Evolutionary conservation across 2,888 invertebrate species (phyloP).

Genomic region (Drosophila lutescens): DNA sequence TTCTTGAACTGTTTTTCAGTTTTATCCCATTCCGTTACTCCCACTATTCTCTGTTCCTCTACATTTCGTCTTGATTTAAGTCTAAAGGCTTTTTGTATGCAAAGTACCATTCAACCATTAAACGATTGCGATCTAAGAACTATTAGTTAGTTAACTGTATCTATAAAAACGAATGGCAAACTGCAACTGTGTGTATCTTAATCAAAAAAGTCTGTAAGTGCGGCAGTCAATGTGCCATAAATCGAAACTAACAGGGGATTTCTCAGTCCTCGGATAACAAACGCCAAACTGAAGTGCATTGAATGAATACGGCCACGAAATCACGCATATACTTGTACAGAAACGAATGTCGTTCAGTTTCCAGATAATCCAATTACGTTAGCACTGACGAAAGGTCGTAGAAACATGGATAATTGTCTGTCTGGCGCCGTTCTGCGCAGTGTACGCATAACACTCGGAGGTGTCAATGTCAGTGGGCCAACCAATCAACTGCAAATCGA

Average conservation of each 20-base stretch:
- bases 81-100: conserved; percentile 81
- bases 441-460: conserved; percentile 61
- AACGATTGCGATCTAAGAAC: conserved; percentile 55
- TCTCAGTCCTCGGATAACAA: conserved; percentile 27
- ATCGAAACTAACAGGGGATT: conserved; percentile 32
- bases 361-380: conserved; percentile 68
- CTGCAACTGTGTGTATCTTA: conserved; percentile 81
- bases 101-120: conserved; percentile 71
- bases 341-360: conserved; percentile 40
- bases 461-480: conserved; percentile 64
- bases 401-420: conserved; percentile 42
- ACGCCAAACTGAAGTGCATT: conserved; percentile 58
- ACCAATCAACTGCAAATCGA: conserved; percentile 37
- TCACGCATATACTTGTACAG: conserved; percentile 14
- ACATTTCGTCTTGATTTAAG: conserved; percentile 48
- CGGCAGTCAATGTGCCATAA: conserved; percentile 46
- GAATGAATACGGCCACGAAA: conserved; percentile 66
- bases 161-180: conserved; percentile 35
- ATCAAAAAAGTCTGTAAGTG: conserved; percentile 78
- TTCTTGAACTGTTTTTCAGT: conserved; percentile 29
- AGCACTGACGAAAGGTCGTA: conserved; percentile 63
- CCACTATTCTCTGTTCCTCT: conserved; percentile 42
- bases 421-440: conserved; percentile 60
- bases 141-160: conserved; percentile 44
- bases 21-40: conserved; percentile 36